Percentiles rank a stretch among this genome's conserved stretches.
Conservation (phyloP, 2,113 vertebrate species). For the Notiomystis cincta region DNA sequence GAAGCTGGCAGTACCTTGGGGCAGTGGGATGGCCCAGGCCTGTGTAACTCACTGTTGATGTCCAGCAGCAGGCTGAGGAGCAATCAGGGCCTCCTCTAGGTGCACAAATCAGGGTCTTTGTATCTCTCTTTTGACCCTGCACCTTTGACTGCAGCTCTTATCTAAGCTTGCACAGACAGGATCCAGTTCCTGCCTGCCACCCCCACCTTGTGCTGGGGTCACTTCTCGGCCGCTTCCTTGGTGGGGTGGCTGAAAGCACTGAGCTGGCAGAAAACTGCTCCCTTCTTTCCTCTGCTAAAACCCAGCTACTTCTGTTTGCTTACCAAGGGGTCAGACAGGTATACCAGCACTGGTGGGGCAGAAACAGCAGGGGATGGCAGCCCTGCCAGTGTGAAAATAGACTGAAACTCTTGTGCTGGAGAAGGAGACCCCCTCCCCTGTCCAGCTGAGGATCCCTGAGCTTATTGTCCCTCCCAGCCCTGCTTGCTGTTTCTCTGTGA, state of each 20-base stretch:
- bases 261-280: background rate
- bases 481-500: background rate
- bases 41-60: background rate
- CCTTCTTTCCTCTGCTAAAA: background rate
- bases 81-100: background rate
- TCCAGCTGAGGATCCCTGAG: background rate
- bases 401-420: background rate
- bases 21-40: background rate
- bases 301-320: background rate
- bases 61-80: background rate
- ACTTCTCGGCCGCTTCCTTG: fast-evolving
- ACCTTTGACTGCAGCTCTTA: background rate
- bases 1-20: background rate
- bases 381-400: background rate
- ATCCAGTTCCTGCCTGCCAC: background rate
- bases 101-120: background rate
- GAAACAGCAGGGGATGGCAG: background rate
- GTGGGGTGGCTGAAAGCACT: background rate
- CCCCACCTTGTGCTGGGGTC: background rate
- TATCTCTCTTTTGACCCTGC: background rate
- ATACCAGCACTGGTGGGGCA: background rate
- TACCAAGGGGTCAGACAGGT: background rate
- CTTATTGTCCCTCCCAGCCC: background rate
- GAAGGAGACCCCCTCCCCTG: background rate
- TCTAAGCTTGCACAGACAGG: background rate